Evolutionary conservation across 2,888 invertebrate species (phyloP), one percentile per base, ranked within the genome.

Genomic region (Sacculina carcini): DNA sequence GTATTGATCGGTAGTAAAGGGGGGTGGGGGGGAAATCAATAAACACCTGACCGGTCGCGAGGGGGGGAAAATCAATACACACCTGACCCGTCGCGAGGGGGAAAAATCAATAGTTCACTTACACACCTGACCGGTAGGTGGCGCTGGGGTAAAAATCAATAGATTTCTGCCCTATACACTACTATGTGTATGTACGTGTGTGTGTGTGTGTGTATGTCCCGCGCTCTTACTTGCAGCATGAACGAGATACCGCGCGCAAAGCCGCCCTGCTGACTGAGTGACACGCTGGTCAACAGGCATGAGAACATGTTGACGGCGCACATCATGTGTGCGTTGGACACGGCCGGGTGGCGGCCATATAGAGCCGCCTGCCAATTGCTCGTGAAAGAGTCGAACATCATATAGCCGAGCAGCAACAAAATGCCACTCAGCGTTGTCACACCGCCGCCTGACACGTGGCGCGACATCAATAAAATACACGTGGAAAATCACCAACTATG

Each of bases 341-440:
- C 78, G 57, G 74, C 72, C 66, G 87, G 81, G 51, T 75, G 72
- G 16, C 24, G 29, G 14, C 50, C 62, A 67, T 92, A 94, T 53
- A 98, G 72, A 53, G 78, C 79, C 57, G 82, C 82, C 70, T 98
- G 96, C 94, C 96, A 98, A 65, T 92, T 92, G 54, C 90, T 80
- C 14, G 98, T 99, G 69, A 98, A 99, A 65, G 90, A 85, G 68
- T 99, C 98, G 67, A 90, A 84, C 51, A 76, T 66, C 75, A 98
- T 79, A 69, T 99, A 99, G 58, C 84, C 77, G 55, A 76, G 72
- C 58, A 98, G 73, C 56, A 98, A 74, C 55, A 85, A 68, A 48
- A 82, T 66, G 19, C 96, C 96, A 2, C 89, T 82, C 58, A 79
- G 63, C 21, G 85, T 83, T 14, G 85, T 85, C 14, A 72, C 72